Conservation (phyloP, 2,888 invertebrate genomes). For the Polylopha cassiicola region DNA sequence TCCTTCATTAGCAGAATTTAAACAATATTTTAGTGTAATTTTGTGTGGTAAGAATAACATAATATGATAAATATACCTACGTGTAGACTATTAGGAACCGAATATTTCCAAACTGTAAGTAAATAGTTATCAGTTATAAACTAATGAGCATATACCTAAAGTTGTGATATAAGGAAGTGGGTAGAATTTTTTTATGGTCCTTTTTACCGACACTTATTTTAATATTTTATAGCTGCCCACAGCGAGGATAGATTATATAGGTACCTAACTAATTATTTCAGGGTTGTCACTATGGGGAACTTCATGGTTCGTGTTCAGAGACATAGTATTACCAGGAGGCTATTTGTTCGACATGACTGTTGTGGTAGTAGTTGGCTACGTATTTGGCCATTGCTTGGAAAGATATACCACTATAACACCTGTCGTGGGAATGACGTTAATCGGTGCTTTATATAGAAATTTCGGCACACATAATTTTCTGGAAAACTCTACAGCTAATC, state of each 20-base stretch:
- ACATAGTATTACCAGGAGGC: conserved; percentile 50
- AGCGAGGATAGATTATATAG: too few relatives aligned
- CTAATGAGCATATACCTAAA: too few relatives aligned
- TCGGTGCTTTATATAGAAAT: conserved; percentile 59
- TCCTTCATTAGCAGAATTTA: conserved; percentile 45
- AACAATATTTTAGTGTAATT: conserved; percentile 55
- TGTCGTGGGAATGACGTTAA: conserved; percentile 65
- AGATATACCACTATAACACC: conserved; percentile 60
- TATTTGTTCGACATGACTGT: conserved; percentile 54
- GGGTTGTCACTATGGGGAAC: conserved; percentile 58
- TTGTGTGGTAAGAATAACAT: conserved; percentile 49
- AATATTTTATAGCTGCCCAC: too few relatives aligned
- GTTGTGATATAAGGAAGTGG: too few relatives aligned
- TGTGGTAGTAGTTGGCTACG: conserved; percentile 54
- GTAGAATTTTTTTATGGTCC: conserved; percentile 1
- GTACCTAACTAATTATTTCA: conserved; percentile 40
- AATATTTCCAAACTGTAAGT: too few relatives aligned
- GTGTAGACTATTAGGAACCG: not conserved
- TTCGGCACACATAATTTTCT: conserved; percentile 52
- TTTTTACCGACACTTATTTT: conserved; percentile 1
- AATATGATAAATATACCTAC: conserved; percentile 16
- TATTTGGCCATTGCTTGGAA: conserved; percentile 61
- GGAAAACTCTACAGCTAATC: conserved; percentile 48
- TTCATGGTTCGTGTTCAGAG: conserved; percentile 56
- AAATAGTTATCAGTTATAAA: too few relatives aligned